phyloP scores from a whole-genome alignment of 2,888 invertebrate genomes.

The Lordiphosa fenestrarum region DNA sequence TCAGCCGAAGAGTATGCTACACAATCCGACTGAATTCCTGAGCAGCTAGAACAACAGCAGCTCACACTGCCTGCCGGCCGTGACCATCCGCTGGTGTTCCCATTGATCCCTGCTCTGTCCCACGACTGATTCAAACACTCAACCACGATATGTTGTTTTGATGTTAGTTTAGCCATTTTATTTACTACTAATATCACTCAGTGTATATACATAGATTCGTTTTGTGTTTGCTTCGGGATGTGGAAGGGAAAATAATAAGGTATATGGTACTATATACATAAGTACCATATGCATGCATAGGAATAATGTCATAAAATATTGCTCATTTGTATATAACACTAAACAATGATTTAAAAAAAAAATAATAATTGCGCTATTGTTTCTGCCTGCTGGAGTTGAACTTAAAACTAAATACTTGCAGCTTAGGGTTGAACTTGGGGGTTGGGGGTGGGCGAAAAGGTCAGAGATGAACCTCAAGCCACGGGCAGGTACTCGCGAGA shows the following conservation, averaged over 20 bases:
- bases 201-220: constrained; percentile 68
- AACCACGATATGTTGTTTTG: background rate
- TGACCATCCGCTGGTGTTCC: no score
- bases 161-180: constrained; percentile 66
- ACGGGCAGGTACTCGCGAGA: constrained; percentile 69
- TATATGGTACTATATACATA: constrained; percentile 23
- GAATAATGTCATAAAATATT: constrained; percentile 6
- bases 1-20: no score
- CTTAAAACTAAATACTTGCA: constrained; percentile 67
- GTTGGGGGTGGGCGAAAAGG: background rate
- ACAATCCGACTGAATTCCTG: no score
- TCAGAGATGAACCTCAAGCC: constrained; percentile 46
- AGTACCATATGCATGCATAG: constrained; percentile 33
- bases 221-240: constrained; percentile 12
- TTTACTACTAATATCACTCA: constrained; percentile 75
- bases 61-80: no score
- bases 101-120: no score
- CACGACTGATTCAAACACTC: no score
- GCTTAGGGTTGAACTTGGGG: constrained; percentile 27
- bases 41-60: no score
- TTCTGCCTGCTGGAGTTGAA: constrained; percentile 48
- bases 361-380: constrained; percentile 26
- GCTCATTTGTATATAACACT: constrained; percentile 58
- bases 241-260: constrained; percentile 16
- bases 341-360: constrained; percentile 62